Evolutionary conservation across 2,113 vertebrate species (phyloP).

Genomic region (Thryonomys swinderianus): DNA sequence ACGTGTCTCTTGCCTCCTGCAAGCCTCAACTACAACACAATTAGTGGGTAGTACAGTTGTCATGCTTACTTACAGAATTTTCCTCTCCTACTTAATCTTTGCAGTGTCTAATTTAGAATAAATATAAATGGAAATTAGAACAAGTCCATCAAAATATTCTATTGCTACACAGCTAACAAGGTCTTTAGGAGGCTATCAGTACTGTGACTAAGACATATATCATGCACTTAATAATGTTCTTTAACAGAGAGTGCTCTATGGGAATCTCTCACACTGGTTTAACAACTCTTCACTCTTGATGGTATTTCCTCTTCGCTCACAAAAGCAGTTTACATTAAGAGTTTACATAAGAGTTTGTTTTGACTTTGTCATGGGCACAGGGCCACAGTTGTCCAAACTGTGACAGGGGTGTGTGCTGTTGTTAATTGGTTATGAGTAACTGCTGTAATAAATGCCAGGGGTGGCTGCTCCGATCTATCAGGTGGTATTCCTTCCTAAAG

Average conservation of each 20-base stretch:
- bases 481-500: neutral
- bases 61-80: slow-evolving; percentile 32
- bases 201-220: slow-evolving; percentile 48
- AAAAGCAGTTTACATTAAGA: neutral
- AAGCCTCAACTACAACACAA: neutral
- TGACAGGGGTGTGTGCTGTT: neutral
- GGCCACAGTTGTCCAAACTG: neutral
- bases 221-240: slow-evolving; percentile 23
- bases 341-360: neutral
- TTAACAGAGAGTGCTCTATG: neutral
- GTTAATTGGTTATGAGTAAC: accelerated
- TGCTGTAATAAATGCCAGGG: accelerated
- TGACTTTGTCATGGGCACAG: neutral
- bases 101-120: slow-evolving; percentile 65
- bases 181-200: slow-evolving; percentile 52
- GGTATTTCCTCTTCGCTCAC: neutral
- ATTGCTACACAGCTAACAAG: slow-evolving; percentile 59
- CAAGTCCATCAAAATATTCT: slow-evolving; percentile 63
- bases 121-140: slow-evolving; percentile 67
- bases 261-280: neutral
- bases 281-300: neutral
- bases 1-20: neutral
- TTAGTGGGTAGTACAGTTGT: neutral
- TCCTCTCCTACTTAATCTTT: slow-evolving; percentile 30
- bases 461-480: neutral